Evolutionary conservation across 2,888 invertebrate genomes (phyloP).

Genomic region (Ochropacha duplaris): DNA sequence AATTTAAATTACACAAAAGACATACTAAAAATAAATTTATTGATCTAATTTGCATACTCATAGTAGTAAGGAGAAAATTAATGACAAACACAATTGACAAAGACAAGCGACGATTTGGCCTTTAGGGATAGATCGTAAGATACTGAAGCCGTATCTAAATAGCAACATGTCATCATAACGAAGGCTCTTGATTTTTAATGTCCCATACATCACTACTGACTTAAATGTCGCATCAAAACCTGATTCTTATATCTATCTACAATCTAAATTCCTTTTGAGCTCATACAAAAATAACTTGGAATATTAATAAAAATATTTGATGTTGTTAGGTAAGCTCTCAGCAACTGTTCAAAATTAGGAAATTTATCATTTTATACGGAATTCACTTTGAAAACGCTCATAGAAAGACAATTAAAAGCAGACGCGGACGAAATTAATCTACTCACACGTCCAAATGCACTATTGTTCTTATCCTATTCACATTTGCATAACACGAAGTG

Average conservation of each 20-base stretch:
- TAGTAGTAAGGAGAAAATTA: background rate
- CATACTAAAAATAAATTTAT: conserved; percentile 8
- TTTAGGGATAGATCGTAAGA: conserved; percentile 23
- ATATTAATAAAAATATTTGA: background rate
- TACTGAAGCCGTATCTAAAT: conserved; percentile 30
- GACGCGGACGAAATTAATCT: background rate
- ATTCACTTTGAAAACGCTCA: too few relatives aligned
- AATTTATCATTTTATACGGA: too few relatives aligned
- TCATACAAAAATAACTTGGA: conserved; percentile 10
- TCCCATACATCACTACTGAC: conserved; percentile 21
- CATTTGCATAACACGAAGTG: background rate
- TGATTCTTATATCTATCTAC: conserved; percentile 12
- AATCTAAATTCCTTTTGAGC: conserved; percentile 14
- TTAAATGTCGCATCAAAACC: conserved; percentile 25
- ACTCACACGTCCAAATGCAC: background rate
- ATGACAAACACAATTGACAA: background rate
- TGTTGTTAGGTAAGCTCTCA: background rate
- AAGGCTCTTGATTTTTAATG: conserved; percentile 12
- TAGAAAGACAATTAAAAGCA: too few relatives aligned
- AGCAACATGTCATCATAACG: conserved; percentile 14
- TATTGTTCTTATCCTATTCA: background rate
- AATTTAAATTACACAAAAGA: background rate
- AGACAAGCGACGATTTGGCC: background rate
- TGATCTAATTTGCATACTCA: background rate
- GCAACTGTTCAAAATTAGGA: too few relatives aligned